phyloP scores from a whole-genome alignment of 1,140 invertebrate genomes.

The Adoxophyes honmai region DNA sequence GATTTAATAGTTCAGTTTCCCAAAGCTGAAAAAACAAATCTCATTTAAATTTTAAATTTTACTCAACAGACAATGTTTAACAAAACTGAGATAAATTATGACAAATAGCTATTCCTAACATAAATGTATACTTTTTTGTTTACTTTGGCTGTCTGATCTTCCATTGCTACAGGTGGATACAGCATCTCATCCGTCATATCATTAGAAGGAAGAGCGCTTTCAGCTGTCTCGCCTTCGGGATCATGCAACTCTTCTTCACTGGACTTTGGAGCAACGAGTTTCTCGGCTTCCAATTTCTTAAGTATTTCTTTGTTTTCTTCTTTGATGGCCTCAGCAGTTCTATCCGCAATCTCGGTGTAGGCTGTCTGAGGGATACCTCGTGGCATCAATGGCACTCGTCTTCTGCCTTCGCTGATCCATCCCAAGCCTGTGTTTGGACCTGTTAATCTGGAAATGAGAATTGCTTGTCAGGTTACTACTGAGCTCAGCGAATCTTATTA shows the following conservation, averaged over 20 bases:
- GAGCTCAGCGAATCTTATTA: no score
- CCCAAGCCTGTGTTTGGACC: constrained; percentile 88
- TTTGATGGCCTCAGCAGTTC: constrained; percentile 71
- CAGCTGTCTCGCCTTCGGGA: constrained; percentile 48
- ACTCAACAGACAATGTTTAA: no score
- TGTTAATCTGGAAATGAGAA: constrained; percentile 80
- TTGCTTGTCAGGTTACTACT: not conserved
- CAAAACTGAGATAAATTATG: no score
- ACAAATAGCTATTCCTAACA: no score
- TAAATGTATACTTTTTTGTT: no score
- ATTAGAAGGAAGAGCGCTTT: constrained; percentile 37
- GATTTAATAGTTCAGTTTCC: constrained; percentile 59
- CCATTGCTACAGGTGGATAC: constrained; percentile 66
- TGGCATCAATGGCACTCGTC: constrained; percentile 88
- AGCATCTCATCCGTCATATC: constrained; percentile 47
- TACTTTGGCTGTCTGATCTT: constrained; percentile 63
- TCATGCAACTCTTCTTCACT: constrained; percentile 56
- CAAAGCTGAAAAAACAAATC: constrained; percentile 56
- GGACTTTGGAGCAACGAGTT: constrained; percentile 44
- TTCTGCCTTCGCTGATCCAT: constrained; percentile 91
- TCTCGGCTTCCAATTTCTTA: constrained; percentile 58
- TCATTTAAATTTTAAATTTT: no score
- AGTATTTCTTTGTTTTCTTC: constrained; percentile 66
- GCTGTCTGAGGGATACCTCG: constrained; percentile 89
- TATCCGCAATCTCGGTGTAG: constrained; percentile 90